A percentile compares a stretch with the other conserved stretches of the same genome.
These are phyloP conservation scores for Porites lobata DNA, from an alignment of 92 coral and sea anemone genomes.

Conservation along the genomic window DNA sequence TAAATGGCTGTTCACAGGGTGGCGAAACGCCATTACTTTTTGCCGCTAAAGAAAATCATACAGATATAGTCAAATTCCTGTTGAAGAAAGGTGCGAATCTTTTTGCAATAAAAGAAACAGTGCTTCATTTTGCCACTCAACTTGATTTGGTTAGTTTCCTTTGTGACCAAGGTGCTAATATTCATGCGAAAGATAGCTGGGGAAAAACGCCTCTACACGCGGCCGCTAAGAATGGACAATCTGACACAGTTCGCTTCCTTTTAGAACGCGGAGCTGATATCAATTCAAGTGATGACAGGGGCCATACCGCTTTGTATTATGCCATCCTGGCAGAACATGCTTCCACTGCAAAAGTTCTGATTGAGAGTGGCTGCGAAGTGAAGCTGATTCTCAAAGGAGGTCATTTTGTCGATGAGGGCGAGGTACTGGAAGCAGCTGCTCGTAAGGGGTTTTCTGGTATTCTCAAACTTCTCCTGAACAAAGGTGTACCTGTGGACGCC, in stretches of 20 bases:
- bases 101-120: neutral
- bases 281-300: conserved; percentile 27
- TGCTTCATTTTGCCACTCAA: conserved; percentile 2
- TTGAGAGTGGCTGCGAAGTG: neutral
- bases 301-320: neutral
- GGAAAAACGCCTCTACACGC: neutral
- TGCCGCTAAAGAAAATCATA: neutral
- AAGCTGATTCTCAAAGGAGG: neutral
- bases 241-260: neutral
- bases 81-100: neutral
- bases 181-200: neutral
- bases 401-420: neutral
- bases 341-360: neutral
- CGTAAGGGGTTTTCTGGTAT: conserved; percentile 23
- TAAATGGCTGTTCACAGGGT: neutral
- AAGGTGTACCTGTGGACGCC: conserved; percentile 49
- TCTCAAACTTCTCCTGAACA: conserved; percentile 25
- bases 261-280: conserved; percentile 1
- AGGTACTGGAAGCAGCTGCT: conserved; percentile 19
- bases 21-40: neutral
- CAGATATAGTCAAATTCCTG: neutral
- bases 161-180: neutral
- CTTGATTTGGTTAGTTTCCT: conserved; percentile 33
- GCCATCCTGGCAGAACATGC: neutral
- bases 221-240: neutral